Evolutionary conservation across 2,888 invertebrate genomes (phyloP).

Genomic region (Meteorus cinctellus): DNA sequence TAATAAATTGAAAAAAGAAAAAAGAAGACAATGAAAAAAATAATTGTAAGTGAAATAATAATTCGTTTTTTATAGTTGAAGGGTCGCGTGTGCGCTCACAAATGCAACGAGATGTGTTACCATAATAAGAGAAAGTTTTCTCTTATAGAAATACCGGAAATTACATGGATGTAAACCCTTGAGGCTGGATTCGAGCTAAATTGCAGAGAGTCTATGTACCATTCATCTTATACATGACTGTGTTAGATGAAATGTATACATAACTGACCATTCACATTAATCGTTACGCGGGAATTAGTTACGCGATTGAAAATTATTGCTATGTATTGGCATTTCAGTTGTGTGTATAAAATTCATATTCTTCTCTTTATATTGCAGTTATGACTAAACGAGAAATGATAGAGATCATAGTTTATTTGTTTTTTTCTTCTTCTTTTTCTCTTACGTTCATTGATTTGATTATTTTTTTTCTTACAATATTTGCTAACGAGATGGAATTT

Average conservation of each 20-base stretch:
- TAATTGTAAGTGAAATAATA: no score
- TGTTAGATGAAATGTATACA: background rate
- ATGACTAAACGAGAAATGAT: no score
- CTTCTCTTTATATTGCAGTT: no score
- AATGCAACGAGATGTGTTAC: background rate
- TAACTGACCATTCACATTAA: slow-evolving; percentile 1
- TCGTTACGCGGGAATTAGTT: background rate
- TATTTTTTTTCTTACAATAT: no score
- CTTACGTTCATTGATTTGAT: no score
- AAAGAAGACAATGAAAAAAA: background rate
- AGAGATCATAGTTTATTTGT: no score
- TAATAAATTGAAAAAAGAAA: slow-evolving; percentile 6
- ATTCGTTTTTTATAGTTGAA: no score
- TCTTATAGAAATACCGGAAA: slow-evolving; percentile 39
- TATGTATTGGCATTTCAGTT: no score
- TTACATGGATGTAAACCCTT: slow-evolving; percentile 39
- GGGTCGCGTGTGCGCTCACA: background rate
- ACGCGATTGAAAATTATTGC: slow-evolving; percentile 13
- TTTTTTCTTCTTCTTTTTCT: no score
- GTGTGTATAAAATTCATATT: no score
- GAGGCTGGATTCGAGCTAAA: slow-evolving; percentile 18
- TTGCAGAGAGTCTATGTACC: slow-evolving; percentile 21
- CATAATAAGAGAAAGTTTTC: slow-evolving; percentile 42
- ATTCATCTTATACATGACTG: background rate
- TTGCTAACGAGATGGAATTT: no score